phyloP scores from a whole-genome alignment of 1,140 invertebrate genomes.

The Trichoplusia ni region DNA sequence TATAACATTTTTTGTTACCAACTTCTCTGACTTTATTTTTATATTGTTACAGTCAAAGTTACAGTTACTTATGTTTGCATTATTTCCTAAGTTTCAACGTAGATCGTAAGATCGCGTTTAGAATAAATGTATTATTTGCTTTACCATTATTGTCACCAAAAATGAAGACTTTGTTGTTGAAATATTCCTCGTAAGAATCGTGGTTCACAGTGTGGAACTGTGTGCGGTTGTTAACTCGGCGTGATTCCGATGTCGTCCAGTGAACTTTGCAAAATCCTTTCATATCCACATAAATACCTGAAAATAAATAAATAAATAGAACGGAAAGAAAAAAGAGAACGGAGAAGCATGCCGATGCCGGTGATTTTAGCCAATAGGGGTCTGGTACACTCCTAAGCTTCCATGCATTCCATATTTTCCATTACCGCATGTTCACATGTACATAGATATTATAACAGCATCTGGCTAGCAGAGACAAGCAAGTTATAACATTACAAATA shows the following conservation, averaged over 20 bases:
- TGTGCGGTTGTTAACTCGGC: slow-evolving; percentile 65
- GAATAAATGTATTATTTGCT: slow-evolving; percentile 16
- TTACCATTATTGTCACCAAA: slow-evolving; percentile 60
- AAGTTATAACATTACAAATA: no score
- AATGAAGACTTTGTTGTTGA: slow-evolving; percentile 55
- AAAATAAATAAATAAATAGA: slow-evolving; percentile 26
- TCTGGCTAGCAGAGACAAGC: no score
- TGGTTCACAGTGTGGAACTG: slow-evolving; percentile 82
- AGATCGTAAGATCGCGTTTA: neutral
- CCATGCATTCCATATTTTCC: no score
- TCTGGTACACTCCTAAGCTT: no score
- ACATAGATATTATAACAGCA: no score
- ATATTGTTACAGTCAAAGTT: no score
- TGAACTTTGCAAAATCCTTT: slow-evolving; percentile 67
- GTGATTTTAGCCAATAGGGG: no score
- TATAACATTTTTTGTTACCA: no score
- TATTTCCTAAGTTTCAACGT: neutral
- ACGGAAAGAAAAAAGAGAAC: neutral
- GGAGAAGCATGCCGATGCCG: no score
- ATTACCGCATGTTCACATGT: no score
- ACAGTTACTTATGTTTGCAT: no score
- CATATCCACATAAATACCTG: slow-evolving; percentile 65
- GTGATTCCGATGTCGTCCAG: slow-evolving; percentile 74
- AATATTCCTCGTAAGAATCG: slow-evolving; percentile 85
- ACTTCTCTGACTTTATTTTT: no score